These are phyloP conservation scores for Chaenogobius annularis DNA, from an alignment of 2,113 vertebrate species.

Conservation along the genomic window DNA sequence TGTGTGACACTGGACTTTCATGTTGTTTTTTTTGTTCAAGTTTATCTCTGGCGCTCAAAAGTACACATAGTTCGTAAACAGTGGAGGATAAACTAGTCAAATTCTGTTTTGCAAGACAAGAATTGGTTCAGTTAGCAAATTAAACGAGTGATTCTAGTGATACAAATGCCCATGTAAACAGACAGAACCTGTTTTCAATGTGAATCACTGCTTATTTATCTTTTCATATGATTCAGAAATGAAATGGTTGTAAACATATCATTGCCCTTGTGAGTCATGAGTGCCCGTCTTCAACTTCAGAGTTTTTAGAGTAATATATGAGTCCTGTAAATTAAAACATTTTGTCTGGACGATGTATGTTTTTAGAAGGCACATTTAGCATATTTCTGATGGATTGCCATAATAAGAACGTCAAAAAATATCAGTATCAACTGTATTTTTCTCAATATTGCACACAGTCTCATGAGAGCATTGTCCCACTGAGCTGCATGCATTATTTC, in stretches of 20 bases:
- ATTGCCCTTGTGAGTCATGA: neutral
- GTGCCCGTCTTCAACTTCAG: neutral
- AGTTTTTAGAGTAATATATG: neutral
- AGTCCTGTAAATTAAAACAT: neutral
- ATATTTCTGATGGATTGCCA: too few relatives aligned
- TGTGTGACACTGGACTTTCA: constrained; percentile 22
- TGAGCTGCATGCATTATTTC: too few relatives aligned
- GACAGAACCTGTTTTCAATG: neutral
- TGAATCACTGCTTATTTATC: neutral
- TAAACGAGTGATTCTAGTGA: constrained; percentile 17
- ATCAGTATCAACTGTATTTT: too few relatives aligned
- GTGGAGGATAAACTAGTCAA: constrained; percentile 40
- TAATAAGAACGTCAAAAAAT: too few relatives aligned
- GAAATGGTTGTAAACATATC: neutral
- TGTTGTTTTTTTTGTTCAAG: constrained; percentile 12
- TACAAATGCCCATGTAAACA: neutral
- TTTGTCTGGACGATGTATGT: too few relatives aligned
- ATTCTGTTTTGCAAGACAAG: constrained; percentile 18
- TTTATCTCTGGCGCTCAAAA: constrained; percentile 33
- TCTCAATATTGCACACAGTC: too few relatives aligned
- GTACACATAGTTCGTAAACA: constrained; percentile 53
- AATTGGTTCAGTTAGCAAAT: constrained; percentile 19
- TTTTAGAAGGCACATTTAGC: too few relatives aligned
- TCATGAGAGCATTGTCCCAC: too few relatives aligned
- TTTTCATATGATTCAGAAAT: neutral